phyloP scores from a whole-genome alignment of 1,140 invertebrate species.

The Polypedilum pembai region DNA sequence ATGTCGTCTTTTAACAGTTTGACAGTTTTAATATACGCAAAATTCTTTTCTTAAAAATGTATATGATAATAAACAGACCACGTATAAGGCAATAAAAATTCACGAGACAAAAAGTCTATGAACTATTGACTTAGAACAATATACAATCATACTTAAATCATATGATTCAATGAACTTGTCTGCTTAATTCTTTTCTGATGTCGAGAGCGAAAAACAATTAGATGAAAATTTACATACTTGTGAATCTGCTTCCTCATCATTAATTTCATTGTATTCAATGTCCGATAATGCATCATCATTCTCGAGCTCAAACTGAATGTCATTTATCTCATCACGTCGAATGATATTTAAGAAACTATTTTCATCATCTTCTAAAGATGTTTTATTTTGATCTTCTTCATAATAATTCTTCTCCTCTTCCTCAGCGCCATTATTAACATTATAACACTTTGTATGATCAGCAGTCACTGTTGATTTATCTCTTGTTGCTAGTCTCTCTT shows the following conservation, averaged over 20 bases:
- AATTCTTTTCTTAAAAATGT: no score
- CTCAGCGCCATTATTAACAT: neutral
- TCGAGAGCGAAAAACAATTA: neutral
- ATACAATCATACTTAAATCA: no score
- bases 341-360: neutral
- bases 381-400: neutral
- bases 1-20: no score
- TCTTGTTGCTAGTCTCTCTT: neutral
- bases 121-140: no score
- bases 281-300: neutral
- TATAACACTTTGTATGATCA: neutral
- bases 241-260: neutral
- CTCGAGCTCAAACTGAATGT: neutral
- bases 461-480: neutral
- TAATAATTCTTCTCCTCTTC: neutral
- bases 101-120: no score
- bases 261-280: conserved; percentile 6
- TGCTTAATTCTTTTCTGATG: no score
- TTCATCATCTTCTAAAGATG: neutral
- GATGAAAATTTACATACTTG: neutral
- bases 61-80: no score
- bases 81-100: no score
- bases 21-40: no score
- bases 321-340: neutral
- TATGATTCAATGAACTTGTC: no score